Percentiles rank a stretch among this genome's conserved stretches.
These are phyloP conservation scores for Drosophila littoralis DNA, from an alignment of 1,140 invertebrate genomes.

Conservation along the genomic window DNA sequence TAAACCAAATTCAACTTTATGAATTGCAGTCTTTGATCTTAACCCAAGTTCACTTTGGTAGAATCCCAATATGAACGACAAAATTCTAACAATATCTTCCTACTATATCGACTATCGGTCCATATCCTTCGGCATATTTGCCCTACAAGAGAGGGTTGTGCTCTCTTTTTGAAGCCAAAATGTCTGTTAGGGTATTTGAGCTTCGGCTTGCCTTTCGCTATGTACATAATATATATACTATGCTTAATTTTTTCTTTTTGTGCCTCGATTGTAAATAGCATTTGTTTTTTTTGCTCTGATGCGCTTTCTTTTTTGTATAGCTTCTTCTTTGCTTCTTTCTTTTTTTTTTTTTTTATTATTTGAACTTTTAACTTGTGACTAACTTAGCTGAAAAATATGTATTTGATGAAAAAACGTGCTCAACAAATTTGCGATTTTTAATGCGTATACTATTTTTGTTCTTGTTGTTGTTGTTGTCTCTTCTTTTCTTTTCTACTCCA, in stretches of 20 bases:
- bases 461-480: constrained; percentile 41
- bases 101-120: no score
- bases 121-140: no score
- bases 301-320: background rate
- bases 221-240: constrained; percentile 10
- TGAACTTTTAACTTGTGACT: constrained; percentile 17
- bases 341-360: constrained; percentile 16
- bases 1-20: no score
- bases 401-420: background rate
- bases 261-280: constrained; percentile 1
- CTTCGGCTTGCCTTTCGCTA: no score
- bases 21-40: no score
- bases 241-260: background rate
- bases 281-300: constrained; percentile 19
- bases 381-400: constrained; percentile 28
- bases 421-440: constrained; percentile 11
- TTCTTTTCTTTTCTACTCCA: constrained; percentile 26
- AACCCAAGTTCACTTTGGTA: no score
- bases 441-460: constrained; percentile 45
- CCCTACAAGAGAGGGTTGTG: no score
- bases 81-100: no score
- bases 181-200: no score
- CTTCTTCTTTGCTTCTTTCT: no score
- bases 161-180: no score
- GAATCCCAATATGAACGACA: no score